Evolutionary conservation across 2,113 vertebrate genomes (phyloP), one percentile per base, ranked within the genome.

Genomic region (Cygnus buccinator): DNA sequence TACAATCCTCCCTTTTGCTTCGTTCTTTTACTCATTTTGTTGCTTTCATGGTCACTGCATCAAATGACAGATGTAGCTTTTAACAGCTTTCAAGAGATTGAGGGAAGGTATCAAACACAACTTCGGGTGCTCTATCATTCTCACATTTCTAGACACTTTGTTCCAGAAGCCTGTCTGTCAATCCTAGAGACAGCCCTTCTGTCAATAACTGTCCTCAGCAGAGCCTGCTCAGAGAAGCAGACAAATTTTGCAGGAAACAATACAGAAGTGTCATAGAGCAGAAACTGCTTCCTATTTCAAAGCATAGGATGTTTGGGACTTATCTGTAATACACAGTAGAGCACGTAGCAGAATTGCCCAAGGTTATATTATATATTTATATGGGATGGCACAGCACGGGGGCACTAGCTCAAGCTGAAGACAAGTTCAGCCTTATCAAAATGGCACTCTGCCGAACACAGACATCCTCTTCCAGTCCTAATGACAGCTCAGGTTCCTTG

Each of bases 231-330:
- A 74, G 39, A 78, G 59, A 84, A 18, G 43, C 35, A 94, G 65
- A 52, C 6, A 67, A 52, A 28, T 72, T 89, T 39, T 82, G 25
- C 66, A 91, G 77, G 73, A 37, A 87, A 90, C 43, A 83, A 86
- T 10, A 17, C 3, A 29, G 14, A 80, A 62, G 10, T 11, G 6
- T 62, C 41, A 73, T 5, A 43, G 29, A 65, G 41, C 44, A 94
- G 68, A 52, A 74, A 22, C 6, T 84, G 59, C 29, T 86, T 23
- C 61, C 11, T 14, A 35, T 0, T 61, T 43, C 50, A 65, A 50
- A 80, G n/a, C 35, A 46, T 0, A 61, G 48, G 83, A 73, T 35
- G 43, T 61, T 54, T 48, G 23, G 31, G 28, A 95, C 14, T 65
- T 73, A 9, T 1, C 29, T 39, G 14, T 8, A 72, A 43, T 4